Evolutionary conservation across 2,113 vertebrate genomes (phyloP), one percentile per base, ranked within the genome.

Genomic region (Oceanodroma tethys): DNA sequence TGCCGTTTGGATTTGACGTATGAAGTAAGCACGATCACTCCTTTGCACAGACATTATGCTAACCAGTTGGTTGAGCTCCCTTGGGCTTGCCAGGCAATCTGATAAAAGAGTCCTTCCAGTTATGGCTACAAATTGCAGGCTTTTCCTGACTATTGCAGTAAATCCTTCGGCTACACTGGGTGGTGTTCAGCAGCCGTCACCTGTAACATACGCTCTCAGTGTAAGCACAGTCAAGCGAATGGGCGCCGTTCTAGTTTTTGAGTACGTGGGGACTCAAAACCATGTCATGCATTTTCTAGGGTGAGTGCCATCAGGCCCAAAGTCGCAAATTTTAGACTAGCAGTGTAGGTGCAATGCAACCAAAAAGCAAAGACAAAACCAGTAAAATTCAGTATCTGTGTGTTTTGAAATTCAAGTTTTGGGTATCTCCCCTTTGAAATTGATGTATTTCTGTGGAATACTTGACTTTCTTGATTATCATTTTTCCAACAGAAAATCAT

Each of bases 221-320:
- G 34, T 38, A 4, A 0, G 0, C 14, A 4, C 11, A 20, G 55
- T 32, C 21, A n/a, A 45, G 38, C 0, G 1, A 70, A 45, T 1
- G 1, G 1, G 0, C 1, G 11, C 19, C 1, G 1, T 38, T 55
- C 40, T 22, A 3, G 50, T 27, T 48, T 68, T 42, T n/a, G 29
- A 42, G 29, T 47, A 6, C 0, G 0, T 8, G 47, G 29, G 32
- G 25, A 38, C 47, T 47, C 14, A 18, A 9, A n/a, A 32, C 56
- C 2, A 0, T 32, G 48, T 45, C 48, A 7, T 4, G 0, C 2
- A 0, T 62, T 68, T 58, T 76, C 19, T 40, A 27, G 26, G 36
- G 16, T 63, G 42, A 66, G 5, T 27, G 59, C 62, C 23, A 3
- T 36, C 36, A n/a, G 42, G 32, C 45, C 23, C 10, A 12, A 68